phyloP scores from a whole-genome alignment of 2,888 invertebrate genomes.

The Marronus borbonicus region DNA sequence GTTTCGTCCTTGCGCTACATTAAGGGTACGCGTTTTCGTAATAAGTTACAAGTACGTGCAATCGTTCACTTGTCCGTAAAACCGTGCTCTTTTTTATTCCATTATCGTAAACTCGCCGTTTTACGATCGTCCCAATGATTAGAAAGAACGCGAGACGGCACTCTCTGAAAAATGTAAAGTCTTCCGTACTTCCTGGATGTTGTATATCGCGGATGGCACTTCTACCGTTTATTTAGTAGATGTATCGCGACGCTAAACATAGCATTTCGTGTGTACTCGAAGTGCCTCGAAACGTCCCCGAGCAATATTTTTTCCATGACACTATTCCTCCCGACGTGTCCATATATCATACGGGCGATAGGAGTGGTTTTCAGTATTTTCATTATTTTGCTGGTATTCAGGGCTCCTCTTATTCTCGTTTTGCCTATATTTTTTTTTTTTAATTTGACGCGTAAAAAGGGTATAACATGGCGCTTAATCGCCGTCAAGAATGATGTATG shows the following conservation, averaged over 20 bases:
- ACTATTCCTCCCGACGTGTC: slow-evolving; percentile 17
- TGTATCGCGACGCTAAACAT: slow-evolving; percentile 1
- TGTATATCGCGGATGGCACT: background rate
- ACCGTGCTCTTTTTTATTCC: background rate
- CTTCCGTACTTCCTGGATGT: background rate
- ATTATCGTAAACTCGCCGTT: slow-evolving; percentile 2
- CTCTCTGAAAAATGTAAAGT: background rate
- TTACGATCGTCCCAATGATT: slow-evolving; percentile 4
- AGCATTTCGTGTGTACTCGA: slow-evolving; percentile 8
- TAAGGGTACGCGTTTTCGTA: background rate
- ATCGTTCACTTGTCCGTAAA: background rate
- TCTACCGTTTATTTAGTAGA: slow-evolving; percentile 6
- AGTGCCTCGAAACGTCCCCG: slow-evolving; percentile 14
- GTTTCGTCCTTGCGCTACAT: too few species aligned
- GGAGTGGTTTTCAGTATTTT: slow-evolving; percentile 24
- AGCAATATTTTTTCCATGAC: slow-evolving; percentile 28
- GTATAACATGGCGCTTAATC: slow-evolving; percentile 22
- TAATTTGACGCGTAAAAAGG: slow-evolving; percentile 22
- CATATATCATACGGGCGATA: slow-evolving; percentile 25
- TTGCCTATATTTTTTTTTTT: too few species aligned
- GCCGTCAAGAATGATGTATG: slow-evolving; percentile 15
- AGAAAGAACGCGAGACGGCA: background rate
- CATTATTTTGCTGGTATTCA: slow-evolving; percentile 14
- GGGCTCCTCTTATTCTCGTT: background rate
- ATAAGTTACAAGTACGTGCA: background rate